These are phyloP conservation scores for Trichonephila clavata DNA, from an alignment of 1,140 invertebrate genomes.

Conservation along the genomic window DNA sequence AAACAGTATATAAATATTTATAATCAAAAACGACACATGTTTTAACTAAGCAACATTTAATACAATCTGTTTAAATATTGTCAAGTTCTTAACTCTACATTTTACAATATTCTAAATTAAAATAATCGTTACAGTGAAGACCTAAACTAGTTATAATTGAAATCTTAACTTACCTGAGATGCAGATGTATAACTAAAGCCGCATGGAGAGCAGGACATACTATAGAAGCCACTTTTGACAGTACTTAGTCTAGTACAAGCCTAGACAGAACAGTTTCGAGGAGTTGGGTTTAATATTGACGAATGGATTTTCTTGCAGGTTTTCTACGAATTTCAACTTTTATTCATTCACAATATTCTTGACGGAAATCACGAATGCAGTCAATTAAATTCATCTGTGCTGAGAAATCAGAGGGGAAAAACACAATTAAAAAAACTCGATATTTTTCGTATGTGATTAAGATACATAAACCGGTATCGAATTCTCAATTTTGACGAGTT, in stretches of 20 bases:
- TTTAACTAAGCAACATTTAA: too few species aligned
- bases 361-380: background rate
- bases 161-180: conserved; percentile 55
- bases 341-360: background rate
- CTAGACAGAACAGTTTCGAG: conserved; percentile 19
- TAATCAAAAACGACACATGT: too few species aligned
- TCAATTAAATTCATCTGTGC: background rate
- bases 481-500: too few species aligned
- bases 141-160: background rate
- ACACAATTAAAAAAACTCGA: background rate
- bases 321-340: background rate
- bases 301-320: background rate
- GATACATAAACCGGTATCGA: too few species aligned
- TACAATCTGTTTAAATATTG: too few species aligned
- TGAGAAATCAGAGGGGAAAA: background rate
- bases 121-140: too few species aligned
- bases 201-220: conserved; percentile 76
- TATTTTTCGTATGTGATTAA: background rate
- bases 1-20: too few species aligned
- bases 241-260: conserved; percentile 50
- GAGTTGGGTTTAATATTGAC: background rate
- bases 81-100: too few species aligned
- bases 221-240: conserved; percentile 66
- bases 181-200: conserved; percentile 63
- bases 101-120: too few species aligned